Percentiles rank a stretch among this genome's conserved stretches.
Conservation (phyloP, 2,888 invertebrate genomes). For the Acheta domesticus region DNA sequence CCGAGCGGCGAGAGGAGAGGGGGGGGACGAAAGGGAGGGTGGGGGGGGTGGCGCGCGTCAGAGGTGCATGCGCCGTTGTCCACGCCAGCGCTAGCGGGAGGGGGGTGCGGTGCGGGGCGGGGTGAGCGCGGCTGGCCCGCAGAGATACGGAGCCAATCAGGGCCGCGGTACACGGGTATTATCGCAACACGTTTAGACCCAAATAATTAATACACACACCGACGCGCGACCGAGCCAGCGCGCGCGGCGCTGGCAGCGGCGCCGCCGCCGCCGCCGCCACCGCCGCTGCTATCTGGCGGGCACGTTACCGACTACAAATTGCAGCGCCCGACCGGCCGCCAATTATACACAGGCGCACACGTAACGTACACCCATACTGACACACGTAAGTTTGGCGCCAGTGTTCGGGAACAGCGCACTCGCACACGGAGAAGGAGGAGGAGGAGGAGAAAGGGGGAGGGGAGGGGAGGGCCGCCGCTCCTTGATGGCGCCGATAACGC, state of each 20-base stretch:
- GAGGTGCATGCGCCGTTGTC: not conserved
- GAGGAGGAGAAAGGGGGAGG: too few species aligned
- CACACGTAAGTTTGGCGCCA: too few species aligned
- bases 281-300: not conserved
- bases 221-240: too few species aligned
- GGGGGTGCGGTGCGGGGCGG: not conserved
- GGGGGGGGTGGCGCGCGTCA: too few species aligned
- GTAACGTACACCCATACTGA: too few species aligned
- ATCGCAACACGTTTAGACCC: not conserved
- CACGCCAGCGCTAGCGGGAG: not conserved
- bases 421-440: too few species aligned
- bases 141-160: conserved; percentile 6
- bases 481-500: too few species aligned
- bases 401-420: too few species aligned
- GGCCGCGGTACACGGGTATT: not conserved
- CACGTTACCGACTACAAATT: not conserved
- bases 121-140: not conserved
- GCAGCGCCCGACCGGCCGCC: not conserved
- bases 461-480: too few species aligned
- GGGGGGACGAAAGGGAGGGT: too few species aligned
- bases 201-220: not conserved
- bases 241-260: too few species aligned
- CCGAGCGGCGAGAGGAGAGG: not conserved
- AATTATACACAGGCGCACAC: not conserved
- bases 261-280: not conserved